Conservation (phyloP, 2,888 invertebrate species). For the Parnassius orleans region DNA sequence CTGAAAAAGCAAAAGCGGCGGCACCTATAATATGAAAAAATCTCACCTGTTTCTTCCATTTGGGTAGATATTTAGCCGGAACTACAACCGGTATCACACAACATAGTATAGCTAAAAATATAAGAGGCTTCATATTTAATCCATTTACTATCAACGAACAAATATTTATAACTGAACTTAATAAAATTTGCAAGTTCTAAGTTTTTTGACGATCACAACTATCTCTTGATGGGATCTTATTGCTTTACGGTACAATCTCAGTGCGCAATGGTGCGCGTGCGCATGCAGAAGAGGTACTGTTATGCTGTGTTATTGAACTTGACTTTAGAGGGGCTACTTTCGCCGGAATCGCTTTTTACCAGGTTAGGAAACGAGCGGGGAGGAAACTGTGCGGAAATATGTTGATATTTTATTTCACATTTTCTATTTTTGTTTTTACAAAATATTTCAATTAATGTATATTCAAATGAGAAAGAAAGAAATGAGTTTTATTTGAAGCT, state of each 20-base stretch:
- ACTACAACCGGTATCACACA: slow-evolving; percentile 52
- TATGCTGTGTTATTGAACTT: slow-evolving; percentile 74
- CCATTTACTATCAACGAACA: slow-evolving; percentile 10
- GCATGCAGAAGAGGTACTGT: slow-evolving; percentile 55
- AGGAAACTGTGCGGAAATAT: slow-evolving; percentile 9
- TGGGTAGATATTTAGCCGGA: slow-evolving; percentile 84
- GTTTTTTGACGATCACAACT: not conserved
- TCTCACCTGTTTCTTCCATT: slow-evolving; percentile 89
- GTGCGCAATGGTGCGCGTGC: slow-evolving; percentile 39
- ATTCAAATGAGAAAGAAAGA: too few species aligned
- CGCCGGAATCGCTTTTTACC: slow-evolving; percentile 56
- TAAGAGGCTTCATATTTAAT: slow-evolving; percentile 45
- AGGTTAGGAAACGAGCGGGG: slow-evolving; percentile 49
- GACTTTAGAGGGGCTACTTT: slow-evolving; percentile 63
- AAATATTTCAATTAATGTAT: too few species aligned
- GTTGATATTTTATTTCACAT: not conserved
- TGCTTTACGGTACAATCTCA: slow-evolving; percentile 32
- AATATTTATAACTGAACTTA: not conserved
- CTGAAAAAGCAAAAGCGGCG: slow-evolving; percentile 15
- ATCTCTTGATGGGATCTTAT: slow-evolving; percentile 11
- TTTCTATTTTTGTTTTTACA: too few species aligned
- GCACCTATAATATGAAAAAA: slow-evolving; percentile 18
- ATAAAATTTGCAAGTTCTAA: slow-evolving; percentile 1
- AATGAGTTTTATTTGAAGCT: too few species aligned
- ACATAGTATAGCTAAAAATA: slow-evolving; percentile 47